phyloP scores from a whole-genome alignment of 2,888 invertebrate species.

The Drosophila anomalipes region DNA sequence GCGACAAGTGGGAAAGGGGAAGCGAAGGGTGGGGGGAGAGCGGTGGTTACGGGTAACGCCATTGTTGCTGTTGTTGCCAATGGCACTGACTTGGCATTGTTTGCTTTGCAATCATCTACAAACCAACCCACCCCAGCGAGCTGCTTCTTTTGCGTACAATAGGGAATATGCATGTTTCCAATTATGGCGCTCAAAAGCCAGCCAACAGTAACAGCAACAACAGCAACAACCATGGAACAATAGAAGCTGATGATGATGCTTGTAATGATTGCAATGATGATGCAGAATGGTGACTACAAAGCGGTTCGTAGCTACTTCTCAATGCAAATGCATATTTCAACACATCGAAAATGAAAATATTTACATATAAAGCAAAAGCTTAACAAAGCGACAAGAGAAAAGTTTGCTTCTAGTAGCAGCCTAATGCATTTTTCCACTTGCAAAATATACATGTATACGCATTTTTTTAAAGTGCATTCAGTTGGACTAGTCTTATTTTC shows the following conservation, averaged over 20 bases:
- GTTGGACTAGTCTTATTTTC: background rate
- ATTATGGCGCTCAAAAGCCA: conserved; percentile 79
- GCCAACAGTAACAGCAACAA: conserved; percentile 49
- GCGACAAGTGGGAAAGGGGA: background rate
- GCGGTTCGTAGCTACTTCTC: conserved; percentile 22
- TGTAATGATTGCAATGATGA: conserved; percentile 22
- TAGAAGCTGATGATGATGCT: conserved; percentile 29
- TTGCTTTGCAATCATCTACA: conserved; percentile 75
- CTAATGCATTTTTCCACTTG: conserved; percentile 63
- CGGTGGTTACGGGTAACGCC: conserved; percentile 8
- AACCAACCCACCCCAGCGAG: conserved; percentile 20
- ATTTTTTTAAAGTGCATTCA: conserved; percentile 1
- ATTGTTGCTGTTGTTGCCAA: conserved; percentile 56
- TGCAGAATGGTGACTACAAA: conserved; percentile 43
- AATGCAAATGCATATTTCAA: conserved; percentile 68
- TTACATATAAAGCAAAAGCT: conserved; percentile 43
- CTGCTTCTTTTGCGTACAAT: conserved; percentile 62
- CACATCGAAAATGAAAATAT: conserved; percentile 59
- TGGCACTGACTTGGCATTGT: conserved; percentile 76
- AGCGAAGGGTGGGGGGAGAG: background rate
- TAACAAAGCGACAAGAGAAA: conserved; percentile 7
- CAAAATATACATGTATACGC: conserved; percentile 15
- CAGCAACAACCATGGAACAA: conserved; percentile 47
- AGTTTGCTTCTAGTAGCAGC: conserved; percentile 1
- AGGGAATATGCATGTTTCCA: conserved; percentile 79